Conservation (phyloP, 2,113 vertebrate genomes). For the Tachuris rubrigastra region DNA sequence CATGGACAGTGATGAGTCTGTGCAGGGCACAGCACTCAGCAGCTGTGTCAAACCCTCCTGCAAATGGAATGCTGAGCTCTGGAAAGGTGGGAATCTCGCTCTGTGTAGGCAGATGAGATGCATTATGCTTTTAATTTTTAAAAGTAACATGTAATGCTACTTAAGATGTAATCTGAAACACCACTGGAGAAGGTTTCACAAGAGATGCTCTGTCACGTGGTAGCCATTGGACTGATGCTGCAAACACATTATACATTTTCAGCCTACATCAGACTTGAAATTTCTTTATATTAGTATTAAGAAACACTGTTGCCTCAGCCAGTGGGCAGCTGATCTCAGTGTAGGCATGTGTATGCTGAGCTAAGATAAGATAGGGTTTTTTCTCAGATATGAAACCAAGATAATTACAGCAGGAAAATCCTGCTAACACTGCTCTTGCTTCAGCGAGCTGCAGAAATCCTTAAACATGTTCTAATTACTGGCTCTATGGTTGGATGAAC, state of each 20-base stretch:
- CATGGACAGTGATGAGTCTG: neutral
- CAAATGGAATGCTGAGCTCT: neutral
- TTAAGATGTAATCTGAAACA: neutral
- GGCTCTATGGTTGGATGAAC: neutral
- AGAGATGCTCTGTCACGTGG: neutral
- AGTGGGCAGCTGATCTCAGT: neutral
- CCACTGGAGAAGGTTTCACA: neutral
- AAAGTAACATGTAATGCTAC: neutral
- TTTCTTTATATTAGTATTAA: neutral
- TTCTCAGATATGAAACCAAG: constrained; percentile 5
- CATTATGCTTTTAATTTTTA: neutral
- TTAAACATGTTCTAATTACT: neutral
- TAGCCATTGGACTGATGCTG: neutral
- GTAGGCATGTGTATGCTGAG: neutral
- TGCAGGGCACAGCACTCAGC: neutral
- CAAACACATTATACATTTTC: neutral
- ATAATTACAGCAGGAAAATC: constrained; percentile 51
- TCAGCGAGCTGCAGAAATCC: constrained; percentile 18
- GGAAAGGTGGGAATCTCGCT: neutral
- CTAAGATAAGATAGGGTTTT: neutral
- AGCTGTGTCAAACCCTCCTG: neutral
- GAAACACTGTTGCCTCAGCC: neutral
- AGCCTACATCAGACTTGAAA: neutral
- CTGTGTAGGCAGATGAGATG: neutral
- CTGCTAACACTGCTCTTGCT: constrained; percentile 47